phyloP scores from a whole-genome alignment of 2,113 vertebrate species.

The Chrysochloris asiatica region DNA sequence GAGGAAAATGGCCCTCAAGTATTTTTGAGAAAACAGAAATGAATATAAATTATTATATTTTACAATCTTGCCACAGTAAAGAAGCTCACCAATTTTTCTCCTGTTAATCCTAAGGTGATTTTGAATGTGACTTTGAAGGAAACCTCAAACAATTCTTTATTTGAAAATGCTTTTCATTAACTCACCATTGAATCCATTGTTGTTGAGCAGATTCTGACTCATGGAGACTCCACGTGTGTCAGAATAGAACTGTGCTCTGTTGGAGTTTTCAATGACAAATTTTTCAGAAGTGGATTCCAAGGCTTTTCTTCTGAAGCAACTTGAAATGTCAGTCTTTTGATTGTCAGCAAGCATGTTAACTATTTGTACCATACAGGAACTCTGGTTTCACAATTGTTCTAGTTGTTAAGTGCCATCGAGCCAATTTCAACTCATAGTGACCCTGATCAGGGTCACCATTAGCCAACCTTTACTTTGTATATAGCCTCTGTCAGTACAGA shows the following conservation, averaged over 20 bases:
- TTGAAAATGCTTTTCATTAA: conserved; percentile 41
- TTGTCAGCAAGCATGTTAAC: not conserved
- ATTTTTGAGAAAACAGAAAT: not conserved
- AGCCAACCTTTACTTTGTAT: not conserved
- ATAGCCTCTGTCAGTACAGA: not conserved
- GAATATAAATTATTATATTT: not conserved
- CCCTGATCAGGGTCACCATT: too few relatives aligned
- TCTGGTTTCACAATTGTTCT: too few relatives aligned
- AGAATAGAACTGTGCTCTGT: not conserved
- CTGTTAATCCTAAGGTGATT: conserved; percentile 25
- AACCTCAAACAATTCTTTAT: not conserved
- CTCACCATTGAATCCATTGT: not conserved
- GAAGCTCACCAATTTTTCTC: conserved; percentile 24
- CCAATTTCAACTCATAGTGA: too few relatives aligned
- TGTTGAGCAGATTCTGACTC: not conserved
- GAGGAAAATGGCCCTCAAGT: not conserved
- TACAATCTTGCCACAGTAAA: not conserved
- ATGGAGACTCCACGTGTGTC: not conserved
- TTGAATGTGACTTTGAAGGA: conserved; percentile 38
- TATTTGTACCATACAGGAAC: not conserved
- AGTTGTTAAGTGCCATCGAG: too few relatives aligned
- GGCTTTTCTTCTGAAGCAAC: not conserved
- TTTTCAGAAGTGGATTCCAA: not conserved
- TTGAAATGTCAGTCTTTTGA: not conserved
- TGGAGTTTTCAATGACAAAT: not conserved